A percentile compares a stretch with the other conserved stretches of the same genome.
These are phyloP conservation scores for Proales similis DNA, from an alignment of 1,140 invertebrate species.

Conservation along the genomic window DNA sequence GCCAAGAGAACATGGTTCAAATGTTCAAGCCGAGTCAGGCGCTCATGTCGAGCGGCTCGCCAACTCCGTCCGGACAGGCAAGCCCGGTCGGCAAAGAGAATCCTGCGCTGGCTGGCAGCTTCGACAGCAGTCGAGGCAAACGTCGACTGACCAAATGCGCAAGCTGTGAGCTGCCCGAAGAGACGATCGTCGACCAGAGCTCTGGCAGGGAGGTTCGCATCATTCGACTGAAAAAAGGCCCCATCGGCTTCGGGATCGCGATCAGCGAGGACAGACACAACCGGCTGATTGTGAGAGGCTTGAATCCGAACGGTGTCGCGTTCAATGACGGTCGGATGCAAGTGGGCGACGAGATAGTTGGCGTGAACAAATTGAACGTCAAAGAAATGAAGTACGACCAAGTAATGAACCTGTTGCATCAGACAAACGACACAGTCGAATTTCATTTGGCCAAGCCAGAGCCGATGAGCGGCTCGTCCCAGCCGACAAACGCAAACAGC, in stretches of 20 bases:
- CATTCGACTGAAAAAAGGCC: conserved; percentile 7
- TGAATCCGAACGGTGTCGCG: conserved; percentile 17
- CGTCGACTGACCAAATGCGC: too few relatives aligned
- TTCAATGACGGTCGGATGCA: conserved; percentile 58
- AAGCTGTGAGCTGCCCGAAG: too few relatives aligned
- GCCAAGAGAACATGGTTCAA: conserved; percentile 6
- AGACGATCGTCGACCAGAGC: too few relatives aligned
- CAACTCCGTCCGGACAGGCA: too few relatives aligned
- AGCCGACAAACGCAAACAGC: background rate
- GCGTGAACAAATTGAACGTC: conserved; percentile 61
- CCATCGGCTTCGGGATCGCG: conserved; percentile 25
- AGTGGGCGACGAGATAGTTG: conserved; percentile 54
- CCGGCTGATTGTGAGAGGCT: background rate
- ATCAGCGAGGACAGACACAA: conserved; percentile 18
- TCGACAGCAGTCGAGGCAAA: too few relatives aligned
- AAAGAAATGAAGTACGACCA: conserved; percentile 26
- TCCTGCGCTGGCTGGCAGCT: too few relatives aligned
- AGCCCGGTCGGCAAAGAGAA: too few relatives aligned
- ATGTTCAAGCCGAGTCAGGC: conserved; percentile 17
- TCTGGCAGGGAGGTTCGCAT: too few relatives aligned
- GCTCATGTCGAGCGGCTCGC: too few relatives aligned
- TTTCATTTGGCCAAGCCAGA: conserved; percentile 10
- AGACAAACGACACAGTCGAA: conserved; percentile 17
- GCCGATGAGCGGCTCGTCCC: background rate
- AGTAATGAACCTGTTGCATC: conserved; percentile 10